Evolutionary conservation across 2,888 invertebrate species (phyloP), one percentile per base, ranked within the genome.

Genomic region (Monopis laevigella): DNA sequence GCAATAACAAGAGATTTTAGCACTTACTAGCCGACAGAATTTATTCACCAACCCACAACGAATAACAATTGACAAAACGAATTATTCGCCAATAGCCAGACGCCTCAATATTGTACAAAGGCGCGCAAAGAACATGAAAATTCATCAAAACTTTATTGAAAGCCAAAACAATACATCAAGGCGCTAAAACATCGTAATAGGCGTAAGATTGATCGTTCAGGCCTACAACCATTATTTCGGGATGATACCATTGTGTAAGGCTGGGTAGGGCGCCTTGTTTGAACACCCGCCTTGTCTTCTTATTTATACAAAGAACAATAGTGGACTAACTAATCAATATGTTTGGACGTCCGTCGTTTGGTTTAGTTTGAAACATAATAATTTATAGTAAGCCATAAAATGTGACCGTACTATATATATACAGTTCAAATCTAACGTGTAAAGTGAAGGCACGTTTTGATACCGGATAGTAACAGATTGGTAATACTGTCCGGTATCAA

Each of bases 111-210:
- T 65, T 59, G 54, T 65, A 72, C 71, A 75, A 77, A 67, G 65
- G 65, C 59, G 57, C 58, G 24, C 32, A 32, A 14, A 12, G 62
- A 69, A 69, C 66, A 68, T 62, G 68, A 72, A 75, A 71, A 75
- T 80, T 74, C 71, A 78, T 78, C 78, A 77, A 75, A 78, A 80
- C 74, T 77, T 78, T 73, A 75, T 77, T 75, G 71, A 74, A n/a
- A 64, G 69, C 73, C 67, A 67, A 74, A 77, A 78, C 78, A 78
- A 78, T 78, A 78, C 74, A 75, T 75, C 73, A 72, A 69, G 71
- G 65, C 70, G 73, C 71, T 75, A 77, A 77, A 74, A 71, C 74
- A 75, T 73, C 68, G 66, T 74, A 75, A 77, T 77, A 71, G 73
- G 59, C 65, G 56, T 59, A 66, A 77, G 77, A 78, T 78, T 75